These are phyloP conservation scores for Rhea americana DNA, from an alignment of 2,113 vertebrate species.

Conservation along the genomic window DNA sequence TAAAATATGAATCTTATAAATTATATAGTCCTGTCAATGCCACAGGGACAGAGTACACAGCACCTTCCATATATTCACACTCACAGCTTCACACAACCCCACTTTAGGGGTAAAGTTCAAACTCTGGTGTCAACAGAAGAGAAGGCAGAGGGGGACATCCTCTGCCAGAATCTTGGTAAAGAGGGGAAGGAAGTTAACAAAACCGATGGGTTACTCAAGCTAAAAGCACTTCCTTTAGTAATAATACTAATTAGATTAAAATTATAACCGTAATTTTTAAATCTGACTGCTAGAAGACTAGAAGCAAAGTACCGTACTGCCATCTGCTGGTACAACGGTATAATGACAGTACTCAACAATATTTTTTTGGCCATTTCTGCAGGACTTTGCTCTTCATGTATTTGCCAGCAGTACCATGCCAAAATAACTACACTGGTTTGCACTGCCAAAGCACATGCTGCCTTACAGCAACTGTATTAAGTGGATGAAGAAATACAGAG, in stretches of 20 bases:
- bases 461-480: background rate
- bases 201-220: background rate
- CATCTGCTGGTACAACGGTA: constrained; percentile 67
- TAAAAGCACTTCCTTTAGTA: constrained; percentile 18
- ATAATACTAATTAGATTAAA: background rate
- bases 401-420: rapidly evolving
- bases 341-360: background rate
- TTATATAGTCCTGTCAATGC: constrained; percentile 25
- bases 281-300: background rate
- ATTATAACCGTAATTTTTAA: background rate
- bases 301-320: constrained; percentile 61
- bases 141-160: background rate
- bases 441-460: background rate
- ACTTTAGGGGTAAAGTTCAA: background rate
- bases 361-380: background rate
- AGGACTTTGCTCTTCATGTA: background rate
- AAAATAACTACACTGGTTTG: background rate
- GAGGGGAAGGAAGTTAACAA: background rate
- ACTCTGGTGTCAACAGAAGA: background rate
- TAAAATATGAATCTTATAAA: constrained; percentile 47
- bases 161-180: background rate
- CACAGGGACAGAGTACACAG: background rate
- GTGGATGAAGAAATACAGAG: background rate
- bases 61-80: background rate
- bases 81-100: background rate